Evolutionary conservation across 2,797 vertebrate species (phyloP).

Genomic region (Tragopan temminckii): DNA sequence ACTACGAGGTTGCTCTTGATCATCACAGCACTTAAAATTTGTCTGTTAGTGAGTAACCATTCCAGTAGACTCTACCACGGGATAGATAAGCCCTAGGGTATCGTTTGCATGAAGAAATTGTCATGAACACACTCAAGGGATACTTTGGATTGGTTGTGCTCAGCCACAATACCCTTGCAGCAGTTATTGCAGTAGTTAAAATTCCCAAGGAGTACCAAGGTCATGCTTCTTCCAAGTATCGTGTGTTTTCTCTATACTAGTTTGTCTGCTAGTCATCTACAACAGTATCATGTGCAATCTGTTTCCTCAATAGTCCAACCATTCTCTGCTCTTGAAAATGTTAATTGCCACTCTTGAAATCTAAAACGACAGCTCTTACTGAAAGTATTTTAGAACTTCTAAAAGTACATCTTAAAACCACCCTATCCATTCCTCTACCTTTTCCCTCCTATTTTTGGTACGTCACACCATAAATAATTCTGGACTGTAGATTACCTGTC

Average conservation of each 20-base stretch:
- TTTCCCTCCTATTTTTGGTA: not conserved
- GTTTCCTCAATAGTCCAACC: not conserved
- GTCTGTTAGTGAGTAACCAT: not conserved
- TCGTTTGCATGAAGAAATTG: not conserved
- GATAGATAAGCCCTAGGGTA: not conserved
- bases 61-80: not conserved
- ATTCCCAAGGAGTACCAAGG: not conserved
- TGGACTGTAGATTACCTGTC: not conserved
- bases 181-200: not conserved
- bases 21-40: not conserved
- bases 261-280: not conserved
- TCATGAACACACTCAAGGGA: not conserved
- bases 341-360: not conserved
- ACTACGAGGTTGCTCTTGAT: not conserved
- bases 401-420: not conserved
- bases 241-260: not conserved
- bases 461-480: not conserved
- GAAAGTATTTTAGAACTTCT: not conserved
- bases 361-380: not conserved
- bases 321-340: not conserved
- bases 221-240: not conserved
- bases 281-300: not conserved
- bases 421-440: not conserved
- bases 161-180: not conserved
- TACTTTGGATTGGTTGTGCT: not conserved